phyloP scores from a whole-genome alignment of 2,113 vertebrate species.

The Aegypius monachus region DNA sequence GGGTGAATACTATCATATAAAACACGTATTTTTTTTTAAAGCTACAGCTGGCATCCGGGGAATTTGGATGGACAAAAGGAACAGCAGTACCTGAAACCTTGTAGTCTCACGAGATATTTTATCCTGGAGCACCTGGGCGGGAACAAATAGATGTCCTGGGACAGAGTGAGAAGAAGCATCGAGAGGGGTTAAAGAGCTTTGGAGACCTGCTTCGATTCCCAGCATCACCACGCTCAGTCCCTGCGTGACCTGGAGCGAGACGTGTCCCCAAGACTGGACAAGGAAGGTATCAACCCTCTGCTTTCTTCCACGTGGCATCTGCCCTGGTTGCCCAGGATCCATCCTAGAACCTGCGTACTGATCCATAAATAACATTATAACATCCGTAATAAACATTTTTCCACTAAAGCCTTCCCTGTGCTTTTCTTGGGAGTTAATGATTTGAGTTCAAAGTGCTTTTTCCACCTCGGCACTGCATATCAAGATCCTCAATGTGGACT shows the following conservation, averaged over 20 bases:
- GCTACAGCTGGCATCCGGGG: background rate
- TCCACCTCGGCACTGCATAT: rapidly evolving
- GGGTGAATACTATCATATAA: background rate
- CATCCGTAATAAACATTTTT: background rate
- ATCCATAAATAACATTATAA: background rate
- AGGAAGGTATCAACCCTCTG: background rate
- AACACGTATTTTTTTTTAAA: background rate
- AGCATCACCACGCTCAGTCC: rapidly evolving
- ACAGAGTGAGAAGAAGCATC: background rate
- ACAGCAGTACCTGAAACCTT: rapidly evolving
- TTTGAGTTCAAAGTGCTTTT: background rate
- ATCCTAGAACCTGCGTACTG: background rate
- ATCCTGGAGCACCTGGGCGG: background rate
- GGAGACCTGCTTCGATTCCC: rapidly evolving
- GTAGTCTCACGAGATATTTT: background rate
- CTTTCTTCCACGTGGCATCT: background rate
- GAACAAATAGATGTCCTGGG: background rate
- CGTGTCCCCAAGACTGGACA: rapidly evolving
- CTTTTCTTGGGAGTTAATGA: background rate
- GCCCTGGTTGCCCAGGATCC: background rate
- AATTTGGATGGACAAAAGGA: background rate
- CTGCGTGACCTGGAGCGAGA: rapidly evolving
- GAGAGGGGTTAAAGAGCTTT: background rate
- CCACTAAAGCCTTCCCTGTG: background rate
- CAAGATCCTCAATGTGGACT: background rate